phyloP scores from a whole-genome alignment of 2,113 vertebrate genomes.

The Dolichallabes microphthalmus region DNA sequence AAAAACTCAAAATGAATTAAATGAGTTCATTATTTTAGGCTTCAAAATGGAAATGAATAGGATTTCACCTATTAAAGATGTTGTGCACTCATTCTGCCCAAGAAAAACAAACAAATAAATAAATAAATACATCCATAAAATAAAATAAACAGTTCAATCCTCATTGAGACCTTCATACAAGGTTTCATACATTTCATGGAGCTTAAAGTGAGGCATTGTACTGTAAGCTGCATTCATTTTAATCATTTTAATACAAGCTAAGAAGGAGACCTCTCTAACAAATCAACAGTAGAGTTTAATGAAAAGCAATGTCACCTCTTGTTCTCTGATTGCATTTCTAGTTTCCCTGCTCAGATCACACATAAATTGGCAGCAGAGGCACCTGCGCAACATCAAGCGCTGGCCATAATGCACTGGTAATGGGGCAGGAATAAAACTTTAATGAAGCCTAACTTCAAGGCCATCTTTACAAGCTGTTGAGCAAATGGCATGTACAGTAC shows the following conservation, averaged over 20 bases:
- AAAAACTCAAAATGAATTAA: too few relatives aligned
- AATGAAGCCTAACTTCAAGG: slow-evolving; percentile 42
- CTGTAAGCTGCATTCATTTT: neutral
- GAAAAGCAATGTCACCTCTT: slow-evolving; percentile 41
- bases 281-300: slow-evolving; percentile 28
- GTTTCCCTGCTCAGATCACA: slow-evolving; percentile 5
- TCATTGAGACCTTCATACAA: neutral
- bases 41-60: too few relatives aligned
- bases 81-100: too few relatives aligned
- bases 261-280: neutral
- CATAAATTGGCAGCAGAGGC: slow-evolving; percentile 18
- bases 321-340: slow-evolving; percentile 18
- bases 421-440: slow-evolving; percentile 47
- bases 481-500: neutral
- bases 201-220: neutral
- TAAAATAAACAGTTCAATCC: neutral
- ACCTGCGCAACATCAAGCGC: slow-evolving; percentile 18
- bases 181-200: neutral
- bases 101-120: too few relatives aligned
- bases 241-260: neutral
- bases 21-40: too few relatives aligned
- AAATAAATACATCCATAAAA: too few relatives aligned
- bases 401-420: slow-evolving; percentile 37
- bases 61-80: too few relatives aligned
- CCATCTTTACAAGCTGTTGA: neutral